Percentiles rank a stretch among this genome's conserved stretches.
Conservation (phyloP, 2,113 vertebrate genomes). For the Cheirogaleus medius region DNA sequence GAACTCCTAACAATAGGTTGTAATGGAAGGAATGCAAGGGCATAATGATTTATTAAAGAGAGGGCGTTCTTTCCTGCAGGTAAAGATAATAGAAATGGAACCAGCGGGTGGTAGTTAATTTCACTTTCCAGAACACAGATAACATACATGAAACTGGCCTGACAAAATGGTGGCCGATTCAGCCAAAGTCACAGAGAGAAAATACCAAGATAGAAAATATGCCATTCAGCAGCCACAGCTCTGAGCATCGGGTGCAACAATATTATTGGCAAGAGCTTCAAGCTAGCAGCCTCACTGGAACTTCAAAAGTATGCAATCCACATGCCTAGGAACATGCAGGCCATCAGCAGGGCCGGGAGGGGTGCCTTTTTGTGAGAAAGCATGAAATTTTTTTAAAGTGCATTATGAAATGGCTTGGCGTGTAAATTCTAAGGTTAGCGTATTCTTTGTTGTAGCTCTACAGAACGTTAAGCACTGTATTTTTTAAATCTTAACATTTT, state of each 20-base stretch:
- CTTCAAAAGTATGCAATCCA: not conserved
- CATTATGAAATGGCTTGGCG: constrained; percentile 54
- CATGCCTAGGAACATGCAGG: not conserved
- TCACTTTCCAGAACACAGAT: not conserved
- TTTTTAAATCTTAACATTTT: constrained; percentile 81
- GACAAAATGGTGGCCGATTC: not conserved
- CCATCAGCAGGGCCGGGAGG: not conserved
- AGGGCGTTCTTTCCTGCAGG: not conserved
- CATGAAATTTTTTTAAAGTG: constrained; percentile 27
- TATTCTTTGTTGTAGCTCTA: constrained; percentile 68
- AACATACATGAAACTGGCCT: not conserved
- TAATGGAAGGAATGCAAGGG: not conserved
- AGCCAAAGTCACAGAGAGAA: not conserved
- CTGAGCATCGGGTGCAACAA: not conserved
- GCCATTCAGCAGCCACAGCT: not conserved
- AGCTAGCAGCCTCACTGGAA: not conserved
- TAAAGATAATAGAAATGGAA: constrained; percentile 25
- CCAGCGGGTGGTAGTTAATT: not conserved
- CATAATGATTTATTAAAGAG: not conserved
- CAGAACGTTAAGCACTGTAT: constrained; percentile 74
- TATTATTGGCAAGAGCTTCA: not conserved
- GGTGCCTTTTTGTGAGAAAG: constrained; percentile 56
- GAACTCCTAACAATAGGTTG: not conserved
- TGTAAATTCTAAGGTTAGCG: constrained; percentile 69
- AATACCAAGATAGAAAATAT: not conserved